Evolutionary conservation across 2,888 invertebrate species (phyloP).

Genomic region (Metacarcinus magister): DNA sequence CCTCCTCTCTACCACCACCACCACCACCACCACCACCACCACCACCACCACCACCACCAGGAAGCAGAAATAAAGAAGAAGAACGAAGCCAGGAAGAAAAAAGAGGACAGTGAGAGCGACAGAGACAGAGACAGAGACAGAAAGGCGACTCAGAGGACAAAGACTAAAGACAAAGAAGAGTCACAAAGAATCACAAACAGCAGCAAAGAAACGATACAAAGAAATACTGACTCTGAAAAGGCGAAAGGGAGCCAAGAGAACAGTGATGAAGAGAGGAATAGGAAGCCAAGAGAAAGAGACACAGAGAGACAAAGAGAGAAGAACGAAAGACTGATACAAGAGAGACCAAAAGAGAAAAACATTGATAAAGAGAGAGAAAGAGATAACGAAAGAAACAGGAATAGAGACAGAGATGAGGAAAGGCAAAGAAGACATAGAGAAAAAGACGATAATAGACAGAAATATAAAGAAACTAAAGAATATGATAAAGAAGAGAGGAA

Average conservation of each 20-base stretch:
- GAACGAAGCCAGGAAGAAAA: conserved; percentile 50
- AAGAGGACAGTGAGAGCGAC: conserved; percentile 31
- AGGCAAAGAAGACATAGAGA: conserved; percentile 43
- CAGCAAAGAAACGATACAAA: neutral
- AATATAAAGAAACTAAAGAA: conserved; percentile 8
- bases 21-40: neutral
- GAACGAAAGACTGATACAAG: neutral
- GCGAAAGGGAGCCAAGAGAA: neutral
- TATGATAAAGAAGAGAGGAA: neutral
- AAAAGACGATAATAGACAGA: neutral
- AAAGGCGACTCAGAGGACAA: neutral
- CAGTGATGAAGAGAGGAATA: neutral
- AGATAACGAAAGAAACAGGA: neutral
- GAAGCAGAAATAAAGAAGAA: conserved; percentile 50
- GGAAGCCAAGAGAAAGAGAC: neutral
- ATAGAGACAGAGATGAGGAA: conserved; percentile 3
- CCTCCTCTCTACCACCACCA: no score
- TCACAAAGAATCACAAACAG: neutral
- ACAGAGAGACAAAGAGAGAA: neutral
- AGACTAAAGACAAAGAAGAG: neutral
- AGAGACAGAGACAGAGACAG: conserved; percentile 62
- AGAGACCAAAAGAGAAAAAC: neutral
- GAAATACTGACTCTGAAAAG: conserved; percentile 40
- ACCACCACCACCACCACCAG: neutral
- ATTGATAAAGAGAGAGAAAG: neutral